Evolutionary conservation across 2,888 invertebrate genomes (phyloP).

Genomic region (Sesia apiformis): DNA sequence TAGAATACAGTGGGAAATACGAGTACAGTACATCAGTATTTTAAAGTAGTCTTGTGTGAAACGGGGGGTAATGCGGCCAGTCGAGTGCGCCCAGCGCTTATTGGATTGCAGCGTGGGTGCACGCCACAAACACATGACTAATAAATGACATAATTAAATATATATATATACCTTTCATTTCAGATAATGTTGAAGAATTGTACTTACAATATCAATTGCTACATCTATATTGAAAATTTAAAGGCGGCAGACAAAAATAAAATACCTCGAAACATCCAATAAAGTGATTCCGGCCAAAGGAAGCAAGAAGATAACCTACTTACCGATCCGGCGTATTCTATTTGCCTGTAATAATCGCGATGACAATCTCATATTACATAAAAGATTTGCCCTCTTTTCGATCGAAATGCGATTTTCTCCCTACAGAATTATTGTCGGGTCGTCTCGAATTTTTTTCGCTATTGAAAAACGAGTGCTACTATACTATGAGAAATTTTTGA

Average conservation of each 20-base stretch:
- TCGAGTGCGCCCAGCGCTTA: no score
- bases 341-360: constrained; percentile 75
- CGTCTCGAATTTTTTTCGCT: constrained; percentile 61
- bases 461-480: constrained; percentile 58
- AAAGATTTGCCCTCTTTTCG: constrained; percentile 73
- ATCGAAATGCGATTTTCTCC: constrained; percentile 73
- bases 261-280: constrained; percentile 52
- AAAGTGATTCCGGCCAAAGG: constrained; percentile 65
- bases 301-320: constrained; percentile 71
- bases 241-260: constrained; percentile 12
- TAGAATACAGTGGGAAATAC: no score
- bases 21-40: no score
- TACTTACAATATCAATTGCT: no score
- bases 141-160: no score
- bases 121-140: no score
- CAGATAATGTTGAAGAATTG: no score
- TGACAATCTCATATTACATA: constrained; percentile 75
- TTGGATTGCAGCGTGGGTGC: no score
- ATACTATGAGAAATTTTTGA: constrained; percentile 56
- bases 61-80: no score
- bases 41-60: no score
- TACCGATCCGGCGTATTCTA: constrained; percentile 72
- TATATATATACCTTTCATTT: no score
- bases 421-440: constrained; percentile 64
- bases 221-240: neutral